phyloP scores from a whole-genome alignment of 2,113 vertebrate species.

The Hucho hucho region DNA sequence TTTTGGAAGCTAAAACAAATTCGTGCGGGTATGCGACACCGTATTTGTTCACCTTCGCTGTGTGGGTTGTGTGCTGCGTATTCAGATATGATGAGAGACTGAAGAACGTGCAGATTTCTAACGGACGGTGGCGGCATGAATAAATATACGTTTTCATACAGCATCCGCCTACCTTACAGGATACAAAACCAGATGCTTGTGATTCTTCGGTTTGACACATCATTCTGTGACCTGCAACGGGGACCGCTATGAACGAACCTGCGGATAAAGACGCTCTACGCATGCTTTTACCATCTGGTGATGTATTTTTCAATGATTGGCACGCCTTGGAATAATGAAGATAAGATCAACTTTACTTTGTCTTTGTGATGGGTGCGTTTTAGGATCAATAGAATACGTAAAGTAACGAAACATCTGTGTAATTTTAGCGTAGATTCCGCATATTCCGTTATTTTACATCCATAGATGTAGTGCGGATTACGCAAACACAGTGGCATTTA shows the following conservation, averaged over 20 bases:
- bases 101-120: conserved; percentile 39
- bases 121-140: conserved; percentile 56
- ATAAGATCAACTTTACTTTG: conserved; percentile 57
- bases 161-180: conserved; percentile 41
- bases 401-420: conserved; percentile 27
- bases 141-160: conserved; percentile 44
- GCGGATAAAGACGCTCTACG: conserved; percentile 27
- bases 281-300: conserved; percentile 27
- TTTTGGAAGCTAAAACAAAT: conserved; percentile 49
- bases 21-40: conserved; percentile 45
- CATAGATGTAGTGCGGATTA: background rate
- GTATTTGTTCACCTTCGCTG: conserved; percentile 27
- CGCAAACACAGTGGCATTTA: conserved; percentile 18
- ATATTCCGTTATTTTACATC: conserved; percentile 1
- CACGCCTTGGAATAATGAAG: conserved; percentile 42
- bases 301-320: conserved; percentile 41
- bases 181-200: conserved; percentile 29
- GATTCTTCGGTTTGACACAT: conserved; percentile 25
- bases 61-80: conserved; percentile 18
- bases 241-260: conserved; percentile 28
- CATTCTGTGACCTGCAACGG: conserved; percentile 24
- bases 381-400: background rate
- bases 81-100: conserved; percentile 14
- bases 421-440: background rate
- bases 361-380: background rate